A percentile compares a stretch with the other conserved stretches of the same genome.
Evolutionary conservation across 2,113 vertebrate genomes (phyloP).

Genomic region (Camelus dromedarius): DNA sequence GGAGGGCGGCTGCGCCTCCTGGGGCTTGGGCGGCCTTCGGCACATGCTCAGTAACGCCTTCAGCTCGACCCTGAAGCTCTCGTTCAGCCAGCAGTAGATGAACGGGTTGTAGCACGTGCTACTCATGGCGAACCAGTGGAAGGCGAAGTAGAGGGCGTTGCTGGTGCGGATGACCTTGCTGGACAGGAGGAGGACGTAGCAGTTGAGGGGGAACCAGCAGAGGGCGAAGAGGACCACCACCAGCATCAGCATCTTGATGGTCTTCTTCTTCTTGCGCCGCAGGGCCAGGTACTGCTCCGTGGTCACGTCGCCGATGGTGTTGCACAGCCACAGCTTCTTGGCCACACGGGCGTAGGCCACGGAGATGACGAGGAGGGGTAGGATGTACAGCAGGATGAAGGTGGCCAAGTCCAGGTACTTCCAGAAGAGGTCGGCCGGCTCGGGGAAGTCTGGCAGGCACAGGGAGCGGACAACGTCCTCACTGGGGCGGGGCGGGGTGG

Average conservation of each 20-base stretch:
- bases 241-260: conserved; percentile 96
- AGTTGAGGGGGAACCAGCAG: conserved; percentile 98
- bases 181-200: conserved; percentile 95
- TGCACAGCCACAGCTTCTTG: conserved; percentile 94
- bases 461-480: conserved; percentile 92
- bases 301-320: conserved; percentile 93
- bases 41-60: conserved; percentile 91
- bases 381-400: conserved; percentile 94
- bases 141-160: conserved; percentile 94
- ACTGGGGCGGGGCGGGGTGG: conserved; percentile 78
- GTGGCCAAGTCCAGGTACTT: conserved; percentile 95
- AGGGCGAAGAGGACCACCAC: conserved; percentile 94
- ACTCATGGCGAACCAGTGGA: conserved; percentile 98
- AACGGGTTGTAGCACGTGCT: conserved; percentile 98
- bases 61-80: conserved; percentile 93
- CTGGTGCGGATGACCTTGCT: conserved; percentile 94
- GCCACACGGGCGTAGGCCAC: conserved; percentile 93
- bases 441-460: conserved; percentile 95
- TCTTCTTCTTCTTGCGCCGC: conserved; percentile 92
- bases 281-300: conserved; percentile 93
- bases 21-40: conserved; percentile 80
- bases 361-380: conserved; percentile 95
- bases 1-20: conserved; percentile 76
- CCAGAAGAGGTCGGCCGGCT: conserved; percentile 96
- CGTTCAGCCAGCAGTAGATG: conserved; percentile 98